phyloP scores from a whole-genome alignment of 2,888 invertebrate species.

The Nomada ferruginata region DNA sequence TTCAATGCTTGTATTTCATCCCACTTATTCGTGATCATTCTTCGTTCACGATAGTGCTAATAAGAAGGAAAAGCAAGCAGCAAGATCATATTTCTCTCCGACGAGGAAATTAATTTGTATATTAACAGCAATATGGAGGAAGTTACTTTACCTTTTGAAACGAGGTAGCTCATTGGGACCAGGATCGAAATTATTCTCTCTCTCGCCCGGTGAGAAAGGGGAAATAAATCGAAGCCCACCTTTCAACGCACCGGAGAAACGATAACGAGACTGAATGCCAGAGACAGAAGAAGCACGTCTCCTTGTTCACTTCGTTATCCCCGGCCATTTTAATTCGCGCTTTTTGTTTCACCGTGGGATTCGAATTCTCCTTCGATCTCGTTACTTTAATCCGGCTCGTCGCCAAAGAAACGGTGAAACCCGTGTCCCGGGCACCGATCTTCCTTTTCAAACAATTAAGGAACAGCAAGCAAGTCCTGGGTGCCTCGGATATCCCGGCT shows the following conservation, averaged over 20 bases:
- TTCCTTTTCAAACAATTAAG: conserved; percentile 68
- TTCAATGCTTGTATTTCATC: background rate
- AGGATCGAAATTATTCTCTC: background rate
- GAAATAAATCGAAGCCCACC: conserved; percentile 56
- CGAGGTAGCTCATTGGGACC: no score
- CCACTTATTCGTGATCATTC: no score
- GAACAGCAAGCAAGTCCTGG: conserved; percentile 47
- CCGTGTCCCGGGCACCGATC: conserved; percentile 46
- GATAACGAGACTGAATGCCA: conserved; percentile 62
- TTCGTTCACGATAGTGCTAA: no score
- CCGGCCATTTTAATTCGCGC: conserved; percentile 61
- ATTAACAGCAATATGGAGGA: no score
- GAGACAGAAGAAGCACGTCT: conserved; percentile 33
- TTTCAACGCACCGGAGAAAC: conserved; percentile 24
- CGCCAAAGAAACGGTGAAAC: conserved; percentile 32
- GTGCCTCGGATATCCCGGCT: conserved; percentile 44
- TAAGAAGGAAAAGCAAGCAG: no score
- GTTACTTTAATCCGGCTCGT: conserved; percentile 59
- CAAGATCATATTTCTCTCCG: no score
- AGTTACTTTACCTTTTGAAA: no score
- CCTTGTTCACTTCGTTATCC: conserved; percentile 60
- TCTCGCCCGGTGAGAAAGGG: conserved; percentile 20
- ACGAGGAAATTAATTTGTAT: no score
- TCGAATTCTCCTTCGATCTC: conserved; percentile 49
- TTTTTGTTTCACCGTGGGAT: conserved; percentile 59